Evolutionary conservation across 2,797 vertebrate genomes (phyloP), one percentile per base, ranked within the genome.

Genomic region (Acrossocheilus fasciatus): DNA sequence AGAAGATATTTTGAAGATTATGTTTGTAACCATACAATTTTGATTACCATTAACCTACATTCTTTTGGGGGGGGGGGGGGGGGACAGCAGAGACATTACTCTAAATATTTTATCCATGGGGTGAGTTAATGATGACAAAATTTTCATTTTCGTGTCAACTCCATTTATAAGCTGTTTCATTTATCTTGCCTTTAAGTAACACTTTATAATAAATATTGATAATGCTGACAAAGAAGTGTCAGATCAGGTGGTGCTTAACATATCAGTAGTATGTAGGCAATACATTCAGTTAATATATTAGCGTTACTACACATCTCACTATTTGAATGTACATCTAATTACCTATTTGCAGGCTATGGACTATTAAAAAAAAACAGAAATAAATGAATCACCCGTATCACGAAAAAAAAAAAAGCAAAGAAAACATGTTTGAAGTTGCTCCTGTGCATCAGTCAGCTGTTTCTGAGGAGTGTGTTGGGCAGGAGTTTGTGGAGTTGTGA

Each of bases 401-500:
- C 7, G 4, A 26, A 41, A 23, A 23, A 43, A n/a, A 43, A 0
- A 15, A 26, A 26, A 26, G 36, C 36, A 39, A 39, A 39, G 36
- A 34, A 30, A 45, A 11, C n/a, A 12, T 62, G 50, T 18, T 50
- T 50, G 15, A 2, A 50, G 50, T 52, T 62, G 17, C n/a, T 75
- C n/a, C 5, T 1, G 45, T 81, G n/a, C 15, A 10, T 9, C 14
- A 50, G 23, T 83, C 62, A 1, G 12, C 83, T 66, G 20, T 59
- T 43, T 57, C 73, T 91, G 57, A 62, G 64, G 0, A 86, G 88
- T 43, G 91, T 36, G 30, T 89, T 90, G 52, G 90, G 91, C 43
- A 95, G 52, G 73, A 93, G 81, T 89, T 92, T 93, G 85, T 79
- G 52, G 83, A 95, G 90, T 82, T 95, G 90, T 4, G 84, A 90